phyloP scores from a whole-genome alignment of 2,113 vertebrate species.

The Glaucidium brasilianum region DNA sequence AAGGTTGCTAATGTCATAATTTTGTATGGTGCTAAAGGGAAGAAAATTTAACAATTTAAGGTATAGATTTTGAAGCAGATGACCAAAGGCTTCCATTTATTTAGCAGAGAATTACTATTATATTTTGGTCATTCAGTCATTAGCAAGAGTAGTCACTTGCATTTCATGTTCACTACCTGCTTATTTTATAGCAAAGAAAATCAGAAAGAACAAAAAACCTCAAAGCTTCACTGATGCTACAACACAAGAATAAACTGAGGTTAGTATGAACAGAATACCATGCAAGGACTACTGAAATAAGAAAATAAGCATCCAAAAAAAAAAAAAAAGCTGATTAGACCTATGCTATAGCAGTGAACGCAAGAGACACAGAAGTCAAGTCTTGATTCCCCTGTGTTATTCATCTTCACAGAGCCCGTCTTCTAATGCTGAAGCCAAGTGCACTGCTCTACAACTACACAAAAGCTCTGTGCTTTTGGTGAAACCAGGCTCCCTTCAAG shows the following conservation, averaged over 20 bases:
- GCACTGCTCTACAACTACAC: background rate
- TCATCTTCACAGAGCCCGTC: background rate
- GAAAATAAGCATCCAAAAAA: background rate
- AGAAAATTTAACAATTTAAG: background rate
- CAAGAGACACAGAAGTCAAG: conserved; percentile 49
- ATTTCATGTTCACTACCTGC: background rate
- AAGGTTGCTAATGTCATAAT: background rate
- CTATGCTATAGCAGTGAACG: conserved; percentile 66
- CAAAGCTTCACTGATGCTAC: background rate
- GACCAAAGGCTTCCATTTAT: background rate
- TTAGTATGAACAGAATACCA: background rate
- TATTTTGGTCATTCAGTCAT: background rate
- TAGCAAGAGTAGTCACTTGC: background rate
- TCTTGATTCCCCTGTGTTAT: background rate
- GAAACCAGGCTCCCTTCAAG: background rate
- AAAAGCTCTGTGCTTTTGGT: background rate
- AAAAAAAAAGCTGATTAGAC: background rate
- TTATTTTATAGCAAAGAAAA: background rate
- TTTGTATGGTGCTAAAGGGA: background rate
- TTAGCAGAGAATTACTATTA: background rate
- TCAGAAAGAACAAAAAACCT: background rate
- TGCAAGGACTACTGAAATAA: background rate
- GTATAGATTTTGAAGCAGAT: background rate
- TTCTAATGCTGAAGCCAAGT: background rate
- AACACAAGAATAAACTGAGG: background rate